phyloP scores from a whole-genome alignment of 2,797 vertebrate species.

The Dipus sagitta region DNA sequence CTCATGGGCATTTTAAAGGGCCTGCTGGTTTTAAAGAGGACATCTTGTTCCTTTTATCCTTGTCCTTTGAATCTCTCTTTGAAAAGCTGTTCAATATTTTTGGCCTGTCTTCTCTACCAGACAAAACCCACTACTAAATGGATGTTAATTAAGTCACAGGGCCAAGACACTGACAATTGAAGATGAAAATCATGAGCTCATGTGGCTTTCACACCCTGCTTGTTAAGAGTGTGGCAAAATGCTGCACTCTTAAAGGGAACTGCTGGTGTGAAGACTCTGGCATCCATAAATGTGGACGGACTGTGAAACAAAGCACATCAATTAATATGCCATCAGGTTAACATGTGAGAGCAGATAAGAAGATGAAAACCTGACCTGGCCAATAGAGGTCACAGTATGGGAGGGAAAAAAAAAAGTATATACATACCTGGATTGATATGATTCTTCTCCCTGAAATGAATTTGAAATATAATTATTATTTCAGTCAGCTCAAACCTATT shows the following conservation, averaged over 20 bases:
- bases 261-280: conserved; percentile 64
- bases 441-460: conserved; percentile 82
- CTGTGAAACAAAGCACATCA: not conserved
- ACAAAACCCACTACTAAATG: conserved; percentile 70
- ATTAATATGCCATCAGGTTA: not conserved
- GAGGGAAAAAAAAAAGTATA: conserved; percentile 33
- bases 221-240: conserved; percentile 26
- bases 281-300: not conserved
- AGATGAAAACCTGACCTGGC: not conserved
- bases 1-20: conserved; percentile 29
- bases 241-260: not conserved
- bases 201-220: not conserved
- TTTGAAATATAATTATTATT: not conserved
- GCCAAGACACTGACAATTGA: conserved; percentile 6
- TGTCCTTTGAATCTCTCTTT: conserved; percentile 70
- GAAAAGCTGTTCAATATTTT: conserved; percentile 67
- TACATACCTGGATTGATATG: conserved; percentile 78
- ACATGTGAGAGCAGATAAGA: not conserved
- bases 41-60: conserved; percentile 47
- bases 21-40: not conserved
- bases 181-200: not conserved
- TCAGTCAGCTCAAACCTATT: not conserved
- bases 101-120: conserved; percentile 72
- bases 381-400: not conserved
- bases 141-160: conserved; percentile 68